Base-by-base conservation (phyloP, 30 jellyfish, hydroid and myxozoan genomes). In the Mastigias papua region DNA sequence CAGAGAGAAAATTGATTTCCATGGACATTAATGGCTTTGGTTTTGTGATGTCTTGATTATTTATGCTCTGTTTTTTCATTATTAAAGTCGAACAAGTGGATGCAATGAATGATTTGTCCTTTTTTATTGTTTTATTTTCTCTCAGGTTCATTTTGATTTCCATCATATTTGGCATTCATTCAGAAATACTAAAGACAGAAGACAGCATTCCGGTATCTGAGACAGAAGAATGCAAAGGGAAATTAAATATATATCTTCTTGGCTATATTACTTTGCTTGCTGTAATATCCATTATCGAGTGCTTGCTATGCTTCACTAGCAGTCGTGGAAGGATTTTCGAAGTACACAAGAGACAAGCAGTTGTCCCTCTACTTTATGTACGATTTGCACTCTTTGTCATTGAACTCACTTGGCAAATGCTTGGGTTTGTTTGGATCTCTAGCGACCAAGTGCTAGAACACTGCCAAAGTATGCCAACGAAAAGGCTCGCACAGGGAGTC, bases 271-370 rank as follows among this genome's bases (percentile, higher is more conserved):
- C 70, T 6, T 35, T 89, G 50, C 86, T 95, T 17, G 62, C 71
- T 10, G 62, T 89, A 67, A 65, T 97, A 19, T 48, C 89, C n/a
- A 16, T 80, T 0, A 73, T 73, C 64, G 99, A 95, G 22, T 26
- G 62, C 32, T 23, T 69, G 54, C 20, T 95, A 5, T 92, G 91
- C 30, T 84, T 35, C 73, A 69, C 89, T 1, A 95, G 99, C 92
- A 90, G 99, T 76, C 80, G 93, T 15, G 99, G 99, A 6, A 86
- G 92, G 15, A 87, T 95, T 23, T 95, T 76, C 80, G 97, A 95
- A 54, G 84, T 61, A 17, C 92, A 65, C 72, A 77, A 79, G 88
- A 71, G 99, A 28, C 63, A 80, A 46, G 57, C 86, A 0, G 89
- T 95, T n/a, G 95, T 96, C 28, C 76, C 88, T n/a, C 46, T 90